Conservation (phyloP, 2,888 invertebrate genomes). For the Alloplasta piceator region DNA sequence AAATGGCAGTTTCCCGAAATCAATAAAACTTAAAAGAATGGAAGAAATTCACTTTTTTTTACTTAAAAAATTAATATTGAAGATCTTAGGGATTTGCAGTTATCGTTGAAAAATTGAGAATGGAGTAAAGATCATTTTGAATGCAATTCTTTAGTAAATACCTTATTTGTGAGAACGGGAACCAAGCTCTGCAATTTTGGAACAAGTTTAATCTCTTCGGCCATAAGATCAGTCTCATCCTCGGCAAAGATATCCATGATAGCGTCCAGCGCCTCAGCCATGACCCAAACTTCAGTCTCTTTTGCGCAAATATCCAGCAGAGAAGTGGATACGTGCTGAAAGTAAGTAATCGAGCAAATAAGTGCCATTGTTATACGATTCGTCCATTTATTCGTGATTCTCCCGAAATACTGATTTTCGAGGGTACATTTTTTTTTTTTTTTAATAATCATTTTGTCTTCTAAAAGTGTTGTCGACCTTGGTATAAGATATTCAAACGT, state of each 20-base stretch:
- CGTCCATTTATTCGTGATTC: not conserved
- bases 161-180: slow-evolving; percentile 88
- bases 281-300: slow-evolving; percentile 88
- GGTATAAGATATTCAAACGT: too few relatives aligned
- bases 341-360: not conserved
- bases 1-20: too few relatives aligned
- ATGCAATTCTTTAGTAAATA: slow-evolving; percentile 75
- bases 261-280: slow-evolving; percentile 90
- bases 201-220: slow-evolving; percentile 87
- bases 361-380: not conserved
- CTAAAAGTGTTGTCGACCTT: too few relatives aligned
- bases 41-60: not conserved
- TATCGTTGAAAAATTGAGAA: not conserved
- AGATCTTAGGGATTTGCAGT: not conserved
- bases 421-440: not conserved
- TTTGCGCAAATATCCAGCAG: slow-evolving; percentile 86
- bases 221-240: slow-evolving; percentile 88
- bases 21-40: too few relatives aligned
- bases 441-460: too few relatives aligned
- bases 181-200: slow-evolving; percentile 86
- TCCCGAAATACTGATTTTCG: too few relatives aligned
- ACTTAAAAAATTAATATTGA: not conserved
- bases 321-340: slow-evolving; percentile 85
- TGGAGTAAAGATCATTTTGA: not conserved
- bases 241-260: slow-evolving; percentile 91